A percentile compares a stretch with the other conserved stretches of the same genome.
Evolutionary conservation across 2,888 invertebrate genomes (phyloP).

Genomic region (Caenorhabditis imperialis): DNA sequence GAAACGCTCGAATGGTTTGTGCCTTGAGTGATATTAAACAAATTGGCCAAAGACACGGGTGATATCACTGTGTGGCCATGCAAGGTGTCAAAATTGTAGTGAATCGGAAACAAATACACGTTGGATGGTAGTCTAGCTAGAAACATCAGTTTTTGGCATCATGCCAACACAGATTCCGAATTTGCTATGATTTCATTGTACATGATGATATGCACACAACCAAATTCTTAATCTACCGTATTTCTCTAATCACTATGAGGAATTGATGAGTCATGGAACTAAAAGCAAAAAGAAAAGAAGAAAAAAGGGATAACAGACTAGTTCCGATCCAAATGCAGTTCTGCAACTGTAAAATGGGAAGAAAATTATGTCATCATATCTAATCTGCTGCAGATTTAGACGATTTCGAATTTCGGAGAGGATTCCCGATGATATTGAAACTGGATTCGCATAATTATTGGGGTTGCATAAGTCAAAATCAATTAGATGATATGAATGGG

Average conservation of each 20-base stretch:
- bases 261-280: no score
- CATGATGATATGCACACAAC: no score
- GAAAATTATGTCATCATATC: slow-evolving; percentile 49
- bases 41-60: slow-evolving; percentile 29
- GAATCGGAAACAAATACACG: no score
- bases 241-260: no score
- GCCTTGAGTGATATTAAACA: slow-evolving; percentile 32
- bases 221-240: no score
- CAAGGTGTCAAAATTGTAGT: slow-evolving; percentile 14
- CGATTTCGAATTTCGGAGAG: slow-evolving; percentile 5
- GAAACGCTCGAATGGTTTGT: slow-evolving; percentile 31
- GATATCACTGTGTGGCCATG: slow-evolving; percentile 27
- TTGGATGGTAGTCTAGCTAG: no score
- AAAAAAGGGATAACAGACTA: slow-evolving; percentile 28
- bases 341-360: slow-evolving; percentile 3
- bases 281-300: no score
- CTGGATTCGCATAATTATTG: slow-evolving; percentile 38
- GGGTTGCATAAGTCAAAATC: slow-evolving; percentile 52
- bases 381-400: slow-evolving; percentile 40
- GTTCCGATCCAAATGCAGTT: slow-evolving; percentile 22
- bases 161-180: no score
- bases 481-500: slow-evolving; percentile 37
- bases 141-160: no score
- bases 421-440: slow-evolving; percentile 30
- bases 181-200: no score